Evolutionary conservation across 2,888 invertebrate species (phyloP).

Genomic region (Melitaea athalia): DNA sequence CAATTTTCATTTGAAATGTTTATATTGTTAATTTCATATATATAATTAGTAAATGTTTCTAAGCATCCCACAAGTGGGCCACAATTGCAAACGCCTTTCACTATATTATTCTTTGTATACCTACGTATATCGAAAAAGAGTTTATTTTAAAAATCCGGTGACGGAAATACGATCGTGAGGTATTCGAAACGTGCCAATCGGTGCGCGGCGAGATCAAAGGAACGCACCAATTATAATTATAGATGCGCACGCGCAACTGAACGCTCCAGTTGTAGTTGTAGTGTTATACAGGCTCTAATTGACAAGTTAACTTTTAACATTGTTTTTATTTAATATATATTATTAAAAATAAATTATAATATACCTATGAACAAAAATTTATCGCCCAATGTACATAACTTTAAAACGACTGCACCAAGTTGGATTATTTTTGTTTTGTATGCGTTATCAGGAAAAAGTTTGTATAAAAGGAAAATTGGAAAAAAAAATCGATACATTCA

Average conservation of each 20-base stretch:
- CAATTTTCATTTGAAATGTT: no score
- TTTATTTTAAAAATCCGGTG: conserved; percentile 39
- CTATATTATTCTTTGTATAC: background rate
- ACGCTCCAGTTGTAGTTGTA: conserved; percentile 66
- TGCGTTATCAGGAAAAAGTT: no score
- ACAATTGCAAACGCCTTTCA: background rate
- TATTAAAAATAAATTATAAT: no score
- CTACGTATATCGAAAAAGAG: background rate
- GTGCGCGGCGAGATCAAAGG: conserved; percentile 75
- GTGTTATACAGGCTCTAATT: conserved; percentile 36
- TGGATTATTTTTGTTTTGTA: no score
- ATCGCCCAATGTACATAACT: no score
- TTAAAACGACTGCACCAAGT: no score
- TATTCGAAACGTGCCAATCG: conserved; percentile 66
- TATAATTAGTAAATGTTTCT: no score
- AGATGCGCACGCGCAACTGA: conserved; percentile 65
- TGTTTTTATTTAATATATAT: no score
- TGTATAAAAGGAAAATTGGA: no score
- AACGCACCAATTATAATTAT: conserved; percentile 64
- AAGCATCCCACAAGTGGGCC: background rate
- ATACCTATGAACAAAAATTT: no score
- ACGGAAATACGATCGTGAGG: conserved; percentile 61
- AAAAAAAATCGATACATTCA: no score
- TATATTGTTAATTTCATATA: no score
- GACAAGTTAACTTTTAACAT: conserved; percentile 9